Conservation (phyloP, 2,888 invertebrate genomes). For the Colostygia pectinataria region DNA sequence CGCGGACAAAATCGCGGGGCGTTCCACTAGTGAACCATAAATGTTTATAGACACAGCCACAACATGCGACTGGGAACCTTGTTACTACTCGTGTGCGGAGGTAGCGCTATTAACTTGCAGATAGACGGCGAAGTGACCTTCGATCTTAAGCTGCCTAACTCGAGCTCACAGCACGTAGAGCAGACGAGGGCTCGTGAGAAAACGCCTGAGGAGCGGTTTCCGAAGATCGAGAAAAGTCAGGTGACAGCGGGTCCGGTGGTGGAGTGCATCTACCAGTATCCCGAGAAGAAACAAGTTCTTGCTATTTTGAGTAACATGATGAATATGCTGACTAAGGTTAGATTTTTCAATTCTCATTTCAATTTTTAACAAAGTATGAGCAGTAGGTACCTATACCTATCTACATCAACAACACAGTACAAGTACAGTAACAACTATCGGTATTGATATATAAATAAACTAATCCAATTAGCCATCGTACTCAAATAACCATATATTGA, state of each 20-base stretch:
- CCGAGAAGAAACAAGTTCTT: constrained; percentile 43
- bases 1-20: too few relatives aligned
- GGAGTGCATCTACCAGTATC: constrained; percentile 50
- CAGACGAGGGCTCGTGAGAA: neutral
- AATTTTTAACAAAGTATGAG: too few relatives aligned
- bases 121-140: constrained; percentile 30
- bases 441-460: too few relatives aligned
- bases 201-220: neutral
- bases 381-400: too few relatives aligned
- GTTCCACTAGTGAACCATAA: too few relatives aligned
- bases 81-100: neutral
- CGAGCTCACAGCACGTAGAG: too few relatives aligned
- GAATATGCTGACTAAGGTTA: constrained; percentile 54
- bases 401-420: too few relatives aligned
- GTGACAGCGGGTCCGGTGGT: constrained; percentile 31
- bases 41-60: neutral
- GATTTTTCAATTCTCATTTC: neutral
- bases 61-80: constrained; percentile 18
- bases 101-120: constrained; percentile 8
- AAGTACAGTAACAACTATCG: too few relatives aligned
- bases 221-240: neutral
- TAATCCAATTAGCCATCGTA: too few relatives aligned
- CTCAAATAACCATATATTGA: too few relatives aligned
- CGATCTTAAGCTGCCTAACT: constrained; percentile 16
- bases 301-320: constrained; percentile 55